Evolutionary conservation across 2,113 vertebrate species (phyloP).

Genomic region (Syngnathus scovelli): DNA sequence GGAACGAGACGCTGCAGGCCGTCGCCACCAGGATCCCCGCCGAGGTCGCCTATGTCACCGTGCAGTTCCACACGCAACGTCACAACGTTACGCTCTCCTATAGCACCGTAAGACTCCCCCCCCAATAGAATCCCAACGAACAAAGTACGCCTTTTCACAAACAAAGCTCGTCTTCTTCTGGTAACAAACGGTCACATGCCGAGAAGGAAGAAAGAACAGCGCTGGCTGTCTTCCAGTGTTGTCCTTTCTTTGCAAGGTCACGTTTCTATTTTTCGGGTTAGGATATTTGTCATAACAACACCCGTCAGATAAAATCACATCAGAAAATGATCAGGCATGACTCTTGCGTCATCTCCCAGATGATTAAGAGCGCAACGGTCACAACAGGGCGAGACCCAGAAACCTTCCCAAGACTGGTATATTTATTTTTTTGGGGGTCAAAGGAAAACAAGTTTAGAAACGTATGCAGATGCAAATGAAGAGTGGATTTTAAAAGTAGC

Average conservation of each 20-base stretch:
- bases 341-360: too few species aligned
- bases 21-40: conserved; percentile 73
- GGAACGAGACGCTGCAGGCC: conserved; percentile 74
- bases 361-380: conserved; percentile 23
- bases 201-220: conserved; percentile 11
- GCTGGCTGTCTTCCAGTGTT: neutral
- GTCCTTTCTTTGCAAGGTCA: neutral
- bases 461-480: neutral
- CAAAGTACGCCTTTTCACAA: neutral
- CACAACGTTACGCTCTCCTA: conserved; percentile 81
- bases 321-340: neutral
- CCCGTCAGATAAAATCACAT: neutral
- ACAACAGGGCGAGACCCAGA: conserved; percentile 10
- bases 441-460: conserved; percentile 25
- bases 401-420: neutral
- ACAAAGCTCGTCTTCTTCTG: neutral
- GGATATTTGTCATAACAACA: neutral
- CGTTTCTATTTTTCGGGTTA: neutral
- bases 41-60: conserved; percentile 76
- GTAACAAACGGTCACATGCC: neutral
- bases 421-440: neutral
- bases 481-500: neutral
- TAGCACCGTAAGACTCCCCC: conserved; percentile 68
- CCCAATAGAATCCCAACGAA: neutral
- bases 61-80: conserved; percentile 86